Conservation (phyloP, 1,140 invertebrate species). For the Aphidius ervi region DNA sequence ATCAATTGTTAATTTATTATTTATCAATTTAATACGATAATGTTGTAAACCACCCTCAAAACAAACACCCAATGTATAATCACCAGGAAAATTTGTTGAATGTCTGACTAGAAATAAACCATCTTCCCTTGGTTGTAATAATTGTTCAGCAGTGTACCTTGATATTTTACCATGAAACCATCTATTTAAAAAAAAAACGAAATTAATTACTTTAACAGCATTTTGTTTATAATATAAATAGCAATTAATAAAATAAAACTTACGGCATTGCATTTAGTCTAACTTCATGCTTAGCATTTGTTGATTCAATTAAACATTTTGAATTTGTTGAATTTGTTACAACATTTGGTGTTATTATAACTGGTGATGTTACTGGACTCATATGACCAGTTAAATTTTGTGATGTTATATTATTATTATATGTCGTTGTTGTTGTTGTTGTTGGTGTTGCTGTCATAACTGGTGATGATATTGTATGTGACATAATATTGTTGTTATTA, state of each 20-base stretch:
- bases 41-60: constrained; percentile 88
- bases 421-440: constrained; percentile 26
- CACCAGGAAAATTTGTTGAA: constrained; percentile 97
- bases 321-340: constrained; percentile 42
- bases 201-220: no score
- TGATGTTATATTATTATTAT: constrained; percentile 39
- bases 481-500: constrained; percentile 30
- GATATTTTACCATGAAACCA: constrained; percentile 99
- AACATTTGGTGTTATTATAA: constrained; percentile 44
- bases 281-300: constrained; percentile 60
- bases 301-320: constrained; percentile 31
- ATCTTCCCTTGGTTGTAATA: constrained; percentile 77
- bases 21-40: constrained; percentile 79
- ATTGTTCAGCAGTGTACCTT: constrained; percentile 86
- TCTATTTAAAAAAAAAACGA: constrained; percentile 53
- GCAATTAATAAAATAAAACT: constrained; percentile 48
- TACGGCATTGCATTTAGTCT: constrained; percentile 86
- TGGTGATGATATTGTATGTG: constrained; percentile 38
- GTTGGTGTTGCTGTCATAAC: constrained; percentile 33
- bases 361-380: constrained; percentile 40
- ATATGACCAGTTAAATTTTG: constrained; percentile 44
- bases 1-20: constrained; percentile 90
- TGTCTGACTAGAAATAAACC: constrained; percentile 96
- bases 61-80: constrained; percentile 97
- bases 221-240: neutral